Evolutionary conservation across 2,113 vertebrate genomes (phyloP), one percentile per base, ranked within the genome.

Genomic region (Sinocyclocheilus rhinocerous): DNA sequence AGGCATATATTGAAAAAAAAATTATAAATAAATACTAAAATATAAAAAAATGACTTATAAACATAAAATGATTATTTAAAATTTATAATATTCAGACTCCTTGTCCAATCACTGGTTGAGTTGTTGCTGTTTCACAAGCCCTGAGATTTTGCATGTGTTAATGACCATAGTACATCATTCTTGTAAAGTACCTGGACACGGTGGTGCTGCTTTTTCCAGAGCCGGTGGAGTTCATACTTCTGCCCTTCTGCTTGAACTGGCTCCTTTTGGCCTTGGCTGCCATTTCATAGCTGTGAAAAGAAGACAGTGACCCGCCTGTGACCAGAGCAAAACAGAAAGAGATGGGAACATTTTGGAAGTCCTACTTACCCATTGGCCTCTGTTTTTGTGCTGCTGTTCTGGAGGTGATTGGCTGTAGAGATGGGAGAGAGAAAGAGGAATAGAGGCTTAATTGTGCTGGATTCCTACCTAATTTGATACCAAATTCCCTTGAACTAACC

Each of bases 161-260:
- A 63, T 85, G 29, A 65, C 83, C 65, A 16, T 5, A 76, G 42
- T 45, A 16, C 11, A 5, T 13, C 29, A 36, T 24, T 26, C 48
- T 12, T 59, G 45, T 55, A 45, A 22, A 52, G 57, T 87, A 99
- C 98, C 98, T 99, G 93, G 98, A 99, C 83, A 99, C 96, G 0
- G 96, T 98, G 0, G 95, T 93, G 75, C 96, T 99, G 94, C 98
- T 99, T 91, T 97, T 99, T 72, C 97, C 98, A 73, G 98, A 99
- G 50, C 98, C 97, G 0, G 97, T 97, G 4, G 98, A 99, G 93
- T 98, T 99, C 97, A 99, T 98, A 93, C 97, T 99, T 94, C 95
- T 95, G 59, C 95, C 97, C 76, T 94, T 96, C 91, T 98, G 97
- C 89, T 96, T 97, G 92, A 96, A 99, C 91, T 95, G 97, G 87